These are phyloP conservation scores for Sebastes fasciatus DNA, from an alignment of 2,113 vertebrate genomes.

Conservation along the genomic window DNA sequence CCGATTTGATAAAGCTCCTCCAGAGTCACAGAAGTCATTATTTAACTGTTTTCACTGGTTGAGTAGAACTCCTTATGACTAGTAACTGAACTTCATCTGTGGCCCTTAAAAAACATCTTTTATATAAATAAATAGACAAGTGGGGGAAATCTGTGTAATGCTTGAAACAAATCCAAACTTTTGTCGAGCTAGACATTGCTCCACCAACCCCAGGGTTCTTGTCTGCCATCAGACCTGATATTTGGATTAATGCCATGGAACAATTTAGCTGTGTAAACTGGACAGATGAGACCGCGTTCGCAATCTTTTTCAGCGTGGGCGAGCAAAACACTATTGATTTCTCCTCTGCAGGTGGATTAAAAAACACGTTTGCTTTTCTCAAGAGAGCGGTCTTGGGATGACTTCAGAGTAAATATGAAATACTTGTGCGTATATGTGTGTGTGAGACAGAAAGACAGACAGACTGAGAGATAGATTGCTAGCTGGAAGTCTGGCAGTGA, in stretches of 20 bases:
- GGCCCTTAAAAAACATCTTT: too few species aligned
- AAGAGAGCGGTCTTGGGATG: constrained; percentile 38
- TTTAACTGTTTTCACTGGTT: neutral
- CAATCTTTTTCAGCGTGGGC: constrained; percentile 58
- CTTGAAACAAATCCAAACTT: constrained; percentile 1
- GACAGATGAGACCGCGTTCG: constrained; percentile 62
- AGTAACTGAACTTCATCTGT: neutral
- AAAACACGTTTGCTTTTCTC: constrained; percentile 59
- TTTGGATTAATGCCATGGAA: constrained; percentile 62
- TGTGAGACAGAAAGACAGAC: neutral
- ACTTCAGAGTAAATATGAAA: constrained; percentile 71
- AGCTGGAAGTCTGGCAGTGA: constrained; percentile 56
- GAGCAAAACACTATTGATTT: constrained; percentile 78
- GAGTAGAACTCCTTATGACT: neutral
- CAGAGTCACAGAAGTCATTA: neutral
- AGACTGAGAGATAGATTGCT: constrained; percentile 45
- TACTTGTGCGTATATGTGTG: constrained; percentile 17
- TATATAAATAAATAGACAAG: too few species aligned
- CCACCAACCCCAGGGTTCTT: neutral
- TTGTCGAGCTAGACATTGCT: constrained; percentile 7
- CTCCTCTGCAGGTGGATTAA: constrained; percentile 76
- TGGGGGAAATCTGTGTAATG: neutral
- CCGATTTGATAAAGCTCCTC: neutral
- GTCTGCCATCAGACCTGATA: constrained; percentile 44
- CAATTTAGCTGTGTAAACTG: constrained; percentile 65